A percentile compares a stretch with the other conserved stretches of the same genome.
These are phyloP conservation scores for Tragelaphus imberbis DNA, from an alignment of 2,113 vertebrate genomes.

Conservation along the genomic window DNA sequence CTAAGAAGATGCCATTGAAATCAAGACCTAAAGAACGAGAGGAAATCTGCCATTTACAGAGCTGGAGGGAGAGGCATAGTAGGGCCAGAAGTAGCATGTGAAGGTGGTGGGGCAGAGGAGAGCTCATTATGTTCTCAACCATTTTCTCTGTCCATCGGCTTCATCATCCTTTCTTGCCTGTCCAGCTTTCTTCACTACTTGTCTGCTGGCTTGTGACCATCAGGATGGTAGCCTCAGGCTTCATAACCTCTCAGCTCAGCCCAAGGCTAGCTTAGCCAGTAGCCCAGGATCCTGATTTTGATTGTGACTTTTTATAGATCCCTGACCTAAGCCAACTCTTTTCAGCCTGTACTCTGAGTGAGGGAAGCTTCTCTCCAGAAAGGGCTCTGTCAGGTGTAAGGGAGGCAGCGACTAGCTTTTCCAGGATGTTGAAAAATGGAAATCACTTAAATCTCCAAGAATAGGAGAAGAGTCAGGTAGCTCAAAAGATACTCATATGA, in stretches of 20 bases:
- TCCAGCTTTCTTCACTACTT: neutral
- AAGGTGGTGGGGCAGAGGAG: neutral
- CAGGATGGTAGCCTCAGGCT: neutral
- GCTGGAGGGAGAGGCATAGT: neutral
- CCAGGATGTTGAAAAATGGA: neutral
- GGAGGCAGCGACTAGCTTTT: neutral
- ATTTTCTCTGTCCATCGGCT: neutral
- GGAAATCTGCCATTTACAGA: neutral
- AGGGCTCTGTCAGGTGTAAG: neutral
- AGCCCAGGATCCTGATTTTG: neutral
- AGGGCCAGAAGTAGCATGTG: neutral
- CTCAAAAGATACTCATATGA: neutral
- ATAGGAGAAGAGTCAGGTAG: neutral
- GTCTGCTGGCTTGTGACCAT: neutral
- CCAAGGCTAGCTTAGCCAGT: neutral
- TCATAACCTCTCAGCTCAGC: neutral
- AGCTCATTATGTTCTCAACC: fast-evolving
- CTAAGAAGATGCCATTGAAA: neutral
- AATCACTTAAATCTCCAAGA: neutral
- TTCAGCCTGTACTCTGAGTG: too few relatives aligned
- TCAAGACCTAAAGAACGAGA: neutral
- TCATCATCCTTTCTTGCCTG: neutral
- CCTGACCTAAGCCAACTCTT: neutral
- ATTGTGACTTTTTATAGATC: neutral
- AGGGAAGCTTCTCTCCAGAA: neutral